Conservation (phyloP, 2,888 invertebrate genomes). For the Pollenia griseotomentosa region DNA sequence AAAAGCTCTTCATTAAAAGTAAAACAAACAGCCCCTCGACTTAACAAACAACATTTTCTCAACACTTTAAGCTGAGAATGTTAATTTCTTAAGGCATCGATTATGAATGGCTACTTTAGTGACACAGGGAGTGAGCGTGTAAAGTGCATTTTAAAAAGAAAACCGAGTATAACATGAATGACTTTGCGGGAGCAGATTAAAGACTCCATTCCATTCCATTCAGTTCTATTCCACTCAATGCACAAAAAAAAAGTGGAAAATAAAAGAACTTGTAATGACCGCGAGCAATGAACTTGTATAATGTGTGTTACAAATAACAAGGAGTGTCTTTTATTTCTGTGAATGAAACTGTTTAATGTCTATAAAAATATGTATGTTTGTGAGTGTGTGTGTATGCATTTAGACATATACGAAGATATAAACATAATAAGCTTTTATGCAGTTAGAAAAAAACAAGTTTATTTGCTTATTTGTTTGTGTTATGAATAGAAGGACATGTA, state of each 20-base stretch:
- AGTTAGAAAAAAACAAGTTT: slow-evolving; percentile 33
- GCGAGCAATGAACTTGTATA: slow-evolving; percentile 81
- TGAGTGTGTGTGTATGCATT: slow-evolving; percentile 7
- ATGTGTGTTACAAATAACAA: slow-evolving; percentile 71
- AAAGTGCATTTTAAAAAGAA: slow-evolving; percentile 7
- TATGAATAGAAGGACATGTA: slow-evolving; percentile 51
- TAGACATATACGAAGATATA: background rate
- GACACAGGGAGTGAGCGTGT: background rate
- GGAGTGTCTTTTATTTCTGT: slow-evolving; percentile 74
- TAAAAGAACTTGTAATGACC: slow-evolving; percentile 75
- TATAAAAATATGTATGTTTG: background rate
- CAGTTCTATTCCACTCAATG: slow-evolving; percentile 23
- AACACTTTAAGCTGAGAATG: slow-evolving; percentile 46
- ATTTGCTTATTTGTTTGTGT: slow-evolving; percentile 54
- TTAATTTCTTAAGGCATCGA: slow-evolving; percentile 44
- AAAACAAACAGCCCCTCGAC: slow-evolving; percentile 8
- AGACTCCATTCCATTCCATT: background rate
- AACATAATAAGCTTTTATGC: slow-evolving; percentile 67
- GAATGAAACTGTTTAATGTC: slow-evolving; percentile 44
- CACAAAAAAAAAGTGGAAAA: slow-evolving; percentile 30
- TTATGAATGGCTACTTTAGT: slow-evolving; percentile 42
- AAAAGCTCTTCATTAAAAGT: slow-evolving; percentile 6
- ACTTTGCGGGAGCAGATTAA: background rate
- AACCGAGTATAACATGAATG: slow-evolving; percentile 7
- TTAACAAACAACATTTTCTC: slow-evolving; percentile 38